Evolutionary conservation across 2,113 vertebrate species (phyloP).

Genomic region (Carassius carassius): DNA sequence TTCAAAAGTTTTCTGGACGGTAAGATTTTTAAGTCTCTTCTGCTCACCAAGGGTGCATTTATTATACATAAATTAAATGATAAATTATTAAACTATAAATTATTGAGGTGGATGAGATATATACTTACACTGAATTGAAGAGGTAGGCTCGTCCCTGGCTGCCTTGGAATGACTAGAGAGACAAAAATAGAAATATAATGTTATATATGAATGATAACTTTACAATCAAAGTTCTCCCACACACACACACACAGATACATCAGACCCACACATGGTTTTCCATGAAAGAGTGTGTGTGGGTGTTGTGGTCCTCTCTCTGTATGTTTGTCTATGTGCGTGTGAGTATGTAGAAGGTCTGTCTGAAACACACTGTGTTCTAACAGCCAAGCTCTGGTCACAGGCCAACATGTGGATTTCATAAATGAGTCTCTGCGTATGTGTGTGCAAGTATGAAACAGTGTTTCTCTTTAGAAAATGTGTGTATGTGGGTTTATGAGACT

Average conservation of each 20-base stretch:
- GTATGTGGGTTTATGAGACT: background rate
- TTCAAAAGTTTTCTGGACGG: background rate
- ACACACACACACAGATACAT: background rate
- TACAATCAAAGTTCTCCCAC: background rate
- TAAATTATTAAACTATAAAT: background rate
- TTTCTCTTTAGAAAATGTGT: slow-evolving; percentile 34
- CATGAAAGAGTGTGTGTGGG: background rate
- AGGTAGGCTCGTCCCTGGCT: slow-evolving; percentile 98
- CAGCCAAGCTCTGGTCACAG: slow-evolving; percentile 21
- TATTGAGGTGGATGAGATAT: slow-evolving; percentile 2
- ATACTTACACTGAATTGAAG: slow-evolving; percentile 99
- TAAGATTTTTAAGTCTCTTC: background rate
- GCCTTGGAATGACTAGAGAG: slow-evolving; percentile 93
- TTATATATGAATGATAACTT: background rate
- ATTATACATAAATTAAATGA: background rate
- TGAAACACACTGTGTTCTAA: slow-evolving; percentile 17
- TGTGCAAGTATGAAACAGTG: slow-evolving; percentile 35
- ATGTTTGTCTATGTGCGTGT: background rate
- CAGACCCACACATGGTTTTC: background rate
- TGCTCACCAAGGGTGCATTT: background rate
- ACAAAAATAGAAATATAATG: slow-evolving; percentile 39
- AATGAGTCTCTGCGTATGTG: slow-evolving; percentile 29
- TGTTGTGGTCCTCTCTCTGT: no score
- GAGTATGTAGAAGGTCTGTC: slow-evolving; percentile 15
- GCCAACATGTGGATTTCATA: slow-evolving; percentile 53